These are phyloP conservation scores for Grallaria varia DNA, from an alignment of 2,113 vertebrate genomes.

Conservation along the genomic window DNA sequence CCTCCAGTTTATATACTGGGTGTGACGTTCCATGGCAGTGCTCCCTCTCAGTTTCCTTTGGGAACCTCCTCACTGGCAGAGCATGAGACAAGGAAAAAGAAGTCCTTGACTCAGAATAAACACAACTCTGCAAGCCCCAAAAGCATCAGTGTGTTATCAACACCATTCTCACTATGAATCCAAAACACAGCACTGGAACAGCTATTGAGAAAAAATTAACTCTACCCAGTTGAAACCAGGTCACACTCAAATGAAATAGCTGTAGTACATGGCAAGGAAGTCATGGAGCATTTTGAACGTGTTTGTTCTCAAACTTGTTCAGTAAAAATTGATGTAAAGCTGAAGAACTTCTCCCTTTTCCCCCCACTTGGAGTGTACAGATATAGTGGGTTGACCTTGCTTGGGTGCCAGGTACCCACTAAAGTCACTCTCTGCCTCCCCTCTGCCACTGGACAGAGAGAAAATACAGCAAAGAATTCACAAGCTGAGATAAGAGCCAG, in stretches of 20 bases:
- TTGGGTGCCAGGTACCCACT: too few relatives aligned
- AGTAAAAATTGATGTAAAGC: neutral
- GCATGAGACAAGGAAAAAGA: neutral
- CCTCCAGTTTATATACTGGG: neutral
- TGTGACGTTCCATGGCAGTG: neutral
- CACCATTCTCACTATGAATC: neutral
- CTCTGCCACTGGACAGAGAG: too few relatives aligned
- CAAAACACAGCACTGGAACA: neutral
- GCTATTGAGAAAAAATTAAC: neutral
- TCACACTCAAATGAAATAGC: neutral
- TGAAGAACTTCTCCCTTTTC: neutral
- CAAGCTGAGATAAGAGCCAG: too few relatives aligned
- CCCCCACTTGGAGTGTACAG: neutral
- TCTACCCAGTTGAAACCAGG: neutral
- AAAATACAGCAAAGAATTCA: too few relatives aligned
- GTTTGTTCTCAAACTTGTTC: neutral
- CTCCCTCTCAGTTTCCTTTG: neutral
- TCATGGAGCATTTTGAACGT: neutral
- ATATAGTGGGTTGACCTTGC: too few relatives aligned
- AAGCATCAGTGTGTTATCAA: neutral
- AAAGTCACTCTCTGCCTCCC: too few relatives aligned
- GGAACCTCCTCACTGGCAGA: neutral
- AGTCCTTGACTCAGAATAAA: neutral
- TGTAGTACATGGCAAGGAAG: neutral
- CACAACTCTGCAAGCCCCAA: neutral